Conservation (phyloP, 1,140 invertebrate species). For the Drosophila oshimai region DNA sequence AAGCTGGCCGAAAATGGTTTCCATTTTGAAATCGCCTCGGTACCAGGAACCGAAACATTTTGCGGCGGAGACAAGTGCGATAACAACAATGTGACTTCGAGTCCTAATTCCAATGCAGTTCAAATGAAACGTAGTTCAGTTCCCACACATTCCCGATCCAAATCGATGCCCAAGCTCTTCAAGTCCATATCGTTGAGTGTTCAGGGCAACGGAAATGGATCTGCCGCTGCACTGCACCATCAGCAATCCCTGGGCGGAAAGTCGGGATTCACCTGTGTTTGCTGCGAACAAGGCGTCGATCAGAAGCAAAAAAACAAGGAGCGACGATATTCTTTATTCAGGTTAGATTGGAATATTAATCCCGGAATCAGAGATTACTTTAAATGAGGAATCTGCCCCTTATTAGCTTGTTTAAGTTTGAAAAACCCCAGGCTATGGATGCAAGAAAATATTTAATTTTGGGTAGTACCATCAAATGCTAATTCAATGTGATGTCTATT, state of each 20-base stretch:
- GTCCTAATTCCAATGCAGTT: slow-evolving; percentile 12
- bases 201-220: slow-evolving; percentile 3
- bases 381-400: too few relatives aligned
- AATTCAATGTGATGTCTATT: too few relatives aligned
- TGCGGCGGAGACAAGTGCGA: slow-evolving; percentile 6
- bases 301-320: not conserved
- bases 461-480: too few relatives aligned
- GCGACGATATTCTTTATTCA: not conserved
- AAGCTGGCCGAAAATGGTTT: slow-evolving; percentile 56
- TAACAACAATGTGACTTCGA: slow-evolving; percentile 39
- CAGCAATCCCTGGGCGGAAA: slow-evolving; percentile 14
- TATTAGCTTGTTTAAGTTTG: too few relatives aligned
- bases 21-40: slow-evolving; percentile 36
- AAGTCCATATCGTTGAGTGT: slow-evolving; percentile 59
- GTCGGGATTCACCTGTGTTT: slow-evolving; percentile 66
- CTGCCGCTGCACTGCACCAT: slow-evolving; percentile 3
- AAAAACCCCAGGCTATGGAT: too few relatives aligned
- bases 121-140: slow-evolving; percentile 57
- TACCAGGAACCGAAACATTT: slow-evolving; percentile 3
- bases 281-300: slow-evolving; percentile 27
- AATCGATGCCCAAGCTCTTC: slow-evolving; percentile 38
- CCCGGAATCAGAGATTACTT: too few relatives aligned
- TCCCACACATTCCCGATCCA: slow-evolving; percentile 4
- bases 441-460: too few relatives aligned
- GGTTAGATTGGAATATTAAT: slow-evolving; percentile 2